phyloP scores from a whole-genome alignment of 2,113 vertebrate genomes.

The Ictalurus furcatus region DNA sequence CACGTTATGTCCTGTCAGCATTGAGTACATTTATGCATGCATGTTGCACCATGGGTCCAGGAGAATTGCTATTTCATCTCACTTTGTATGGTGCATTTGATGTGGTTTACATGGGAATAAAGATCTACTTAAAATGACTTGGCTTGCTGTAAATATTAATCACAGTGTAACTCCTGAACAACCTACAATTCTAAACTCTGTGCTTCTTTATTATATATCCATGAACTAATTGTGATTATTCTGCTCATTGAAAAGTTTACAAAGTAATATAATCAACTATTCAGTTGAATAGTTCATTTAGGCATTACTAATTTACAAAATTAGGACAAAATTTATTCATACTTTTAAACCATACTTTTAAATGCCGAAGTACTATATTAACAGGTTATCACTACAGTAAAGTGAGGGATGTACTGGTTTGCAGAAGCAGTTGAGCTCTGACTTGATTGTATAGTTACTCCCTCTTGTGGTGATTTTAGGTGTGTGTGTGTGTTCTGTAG shows the following conservation, averaged over 20 bases:
- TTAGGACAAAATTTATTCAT: not conserved
- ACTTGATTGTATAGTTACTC: constrained; percentile 13
- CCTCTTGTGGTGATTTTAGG: constrained; percentile 38
- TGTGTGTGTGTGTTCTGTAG: not conserved
- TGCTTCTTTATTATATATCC: not conserved
- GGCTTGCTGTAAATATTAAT: not conserved
- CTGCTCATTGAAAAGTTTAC: not conserved
- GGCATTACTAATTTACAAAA: not conserved
- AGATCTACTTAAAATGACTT: not conserved
- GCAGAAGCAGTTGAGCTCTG: not conserved
- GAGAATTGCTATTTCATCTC: not conserved
- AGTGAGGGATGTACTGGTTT: not conserved
- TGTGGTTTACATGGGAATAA: not conserved
- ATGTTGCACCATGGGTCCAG: not conserved
- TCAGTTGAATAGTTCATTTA: not conserved
- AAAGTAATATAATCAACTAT: not conserved
- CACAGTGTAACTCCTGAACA: not conserved
- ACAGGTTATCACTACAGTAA: not conserved
- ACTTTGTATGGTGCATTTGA: not conserved
- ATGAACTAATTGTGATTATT: not conserved
- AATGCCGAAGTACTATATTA: not conserved
- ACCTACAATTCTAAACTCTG: not conserved
- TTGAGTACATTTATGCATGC: not conserved
- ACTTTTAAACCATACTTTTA: not conserved
- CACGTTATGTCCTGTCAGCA: not conserved